A percentile compares a stretch with the other conserved stretches of the same genome.
These are phyloP conservation scores for Plebejus melissa DNA, from an alignment of 2,888 invertebrate genomes.

Conservation along the genomic window DNA sequence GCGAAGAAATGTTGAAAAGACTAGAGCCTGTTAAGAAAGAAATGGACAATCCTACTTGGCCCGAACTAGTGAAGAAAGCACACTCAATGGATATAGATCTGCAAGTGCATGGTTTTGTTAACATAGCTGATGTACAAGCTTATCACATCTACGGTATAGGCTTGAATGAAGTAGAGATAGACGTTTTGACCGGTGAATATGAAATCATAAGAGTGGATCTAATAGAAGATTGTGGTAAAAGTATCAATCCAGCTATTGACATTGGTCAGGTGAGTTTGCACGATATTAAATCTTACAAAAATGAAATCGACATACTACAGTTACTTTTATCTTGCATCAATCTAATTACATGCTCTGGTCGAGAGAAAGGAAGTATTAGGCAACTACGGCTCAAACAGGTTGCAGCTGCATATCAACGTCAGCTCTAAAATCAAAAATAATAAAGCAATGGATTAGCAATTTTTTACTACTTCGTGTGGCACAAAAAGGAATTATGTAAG, in stretches of 20 bases:
- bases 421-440: not conserved
- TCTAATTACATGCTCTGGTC: not conserved
- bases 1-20: conserved; percentile 61
- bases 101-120: conserved; percentile 45
- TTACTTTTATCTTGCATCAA: not conserved
- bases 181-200: conserved; percentile 83
- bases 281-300: not conserved
- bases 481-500: too few species aligned
- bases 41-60: conserved; percentile 64
- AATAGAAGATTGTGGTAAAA: conserved; percentile 81
- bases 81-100: conserved; percentile 43
- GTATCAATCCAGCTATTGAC: conserved; percentile 81
- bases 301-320: not conserved
- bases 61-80: conserved; percentile 66
- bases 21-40: conserved; percentile 59
- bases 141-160: conserved; percentile 73
- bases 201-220: conserved; percentile 79
- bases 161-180: conserved; percentile 83
- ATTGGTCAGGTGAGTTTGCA: conserved; percentile 75
- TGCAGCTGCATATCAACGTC: not conserved
- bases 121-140: conserved; percentile 36
- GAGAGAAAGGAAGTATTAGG: not conserved
- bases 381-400: not conserved
- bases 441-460: too few species aligned
- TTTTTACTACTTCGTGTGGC: too few species aligned